These are phyloP conservation scores for Dicyrtomina minuta DNA, from an alignment of 2,888 invertebrate species.

Conservation along the genomic window DNA sequence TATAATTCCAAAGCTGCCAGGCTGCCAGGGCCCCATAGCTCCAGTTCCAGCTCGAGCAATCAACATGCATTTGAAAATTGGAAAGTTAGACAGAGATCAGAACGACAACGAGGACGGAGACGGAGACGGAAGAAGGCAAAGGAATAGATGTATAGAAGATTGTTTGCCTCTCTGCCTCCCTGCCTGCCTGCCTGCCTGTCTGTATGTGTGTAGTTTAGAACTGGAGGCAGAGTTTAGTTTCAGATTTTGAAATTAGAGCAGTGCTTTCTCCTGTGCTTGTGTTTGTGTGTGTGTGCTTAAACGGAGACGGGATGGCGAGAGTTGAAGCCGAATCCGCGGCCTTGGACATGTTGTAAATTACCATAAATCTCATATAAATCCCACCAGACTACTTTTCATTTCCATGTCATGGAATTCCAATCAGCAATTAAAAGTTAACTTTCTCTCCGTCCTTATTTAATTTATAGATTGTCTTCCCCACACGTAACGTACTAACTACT, in stretches of 20 bases:
- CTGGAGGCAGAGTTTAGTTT: no score
- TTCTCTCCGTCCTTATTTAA: background rate
- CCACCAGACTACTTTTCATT: no score
- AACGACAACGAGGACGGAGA: background rate
- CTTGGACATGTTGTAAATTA: background rate
- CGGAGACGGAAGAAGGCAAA: background rate
- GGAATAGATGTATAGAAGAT: background rate
- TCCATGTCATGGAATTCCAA: no score
- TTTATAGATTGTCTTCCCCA: background rate
- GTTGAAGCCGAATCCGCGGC: background rate
- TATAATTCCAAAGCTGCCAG: no score
- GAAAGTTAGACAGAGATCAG: background rate
- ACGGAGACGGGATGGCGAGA: no score
- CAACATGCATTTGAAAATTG: background rate
- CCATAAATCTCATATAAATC: background rate
- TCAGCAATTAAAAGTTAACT: background rate
- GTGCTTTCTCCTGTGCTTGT: no score
- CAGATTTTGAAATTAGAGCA: no score
- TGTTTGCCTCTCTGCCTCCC: background rate
- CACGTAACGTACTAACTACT: background rate
- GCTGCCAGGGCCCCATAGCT: no score
- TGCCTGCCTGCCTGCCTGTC: no score
- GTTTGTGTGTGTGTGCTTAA: no score
- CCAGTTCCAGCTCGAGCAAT: no score
- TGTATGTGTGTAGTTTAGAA: no score